phyloP scores from a whole-genome alignment of 2,888 invertebrate genomes.

The Petrophora chlorosata region DNA sequence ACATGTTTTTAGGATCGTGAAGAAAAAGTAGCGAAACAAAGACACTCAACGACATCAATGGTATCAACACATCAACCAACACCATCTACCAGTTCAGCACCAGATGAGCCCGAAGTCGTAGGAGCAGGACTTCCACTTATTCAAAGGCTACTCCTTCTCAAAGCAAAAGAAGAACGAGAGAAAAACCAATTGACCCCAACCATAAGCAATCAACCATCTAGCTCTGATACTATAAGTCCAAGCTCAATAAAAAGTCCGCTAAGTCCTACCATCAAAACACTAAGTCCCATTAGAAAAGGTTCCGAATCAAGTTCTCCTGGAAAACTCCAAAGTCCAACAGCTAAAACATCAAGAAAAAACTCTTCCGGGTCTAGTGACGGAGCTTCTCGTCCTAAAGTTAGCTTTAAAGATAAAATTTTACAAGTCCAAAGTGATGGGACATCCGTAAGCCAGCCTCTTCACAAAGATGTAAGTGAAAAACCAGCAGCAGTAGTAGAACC shows the following conservation, averaged over 20 bases:
- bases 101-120: slow-evolving; percentile 85
- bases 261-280: slow-evolving; percentile 77
- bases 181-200: slow-evolving; percentile 73
- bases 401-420: slow-evolving; percentile 85
- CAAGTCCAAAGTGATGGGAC: slow-evolving; percentile 82
- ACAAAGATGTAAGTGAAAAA: slow-evolving; percentile 70
- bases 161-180: slow-evolving; percentile 89
- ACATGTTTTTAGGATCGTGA: slow-evolving; percentile 72
- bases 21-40: slow-evolving; percentile 78
- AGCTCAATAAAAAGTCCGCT: slow-evolving; percentile 79
- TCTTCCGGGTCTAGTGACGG: slow-evolving; percentile 76
- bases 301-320: slow-evolving; percentile 79
- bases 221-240: slow-evolving; percentile 79
- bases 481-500: slow-evolving; percentile 75
- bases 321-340: slow-evolving; percentile 75
- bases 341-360: slow-evolving; percentile 76
- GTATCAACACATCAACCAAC: slow-evolving; percentile 79
- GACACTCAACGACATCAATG: slow-evolving; percentile 65
- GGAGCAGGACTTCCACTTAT: slow-evolving; percentile 89
- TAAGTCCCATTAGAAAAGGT: slow-evolving; percentile 77
- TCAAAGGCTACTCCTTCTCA: slow-evolving; percentile 89
- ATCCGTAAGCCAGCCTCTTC: slow-evolving; percentile 72
- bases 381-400: slow-evolving; percentile 81
- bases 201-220: slow-evolving; percentile 76
- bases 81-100: slow-evolving; percentile 85